A percentile compares a stretch with the other conserved stretches of the same genome.
phyloP scores from a whole-genome alignment of 2,797 vertebrate genomes.

The Ispidina lecontei region DNA sequence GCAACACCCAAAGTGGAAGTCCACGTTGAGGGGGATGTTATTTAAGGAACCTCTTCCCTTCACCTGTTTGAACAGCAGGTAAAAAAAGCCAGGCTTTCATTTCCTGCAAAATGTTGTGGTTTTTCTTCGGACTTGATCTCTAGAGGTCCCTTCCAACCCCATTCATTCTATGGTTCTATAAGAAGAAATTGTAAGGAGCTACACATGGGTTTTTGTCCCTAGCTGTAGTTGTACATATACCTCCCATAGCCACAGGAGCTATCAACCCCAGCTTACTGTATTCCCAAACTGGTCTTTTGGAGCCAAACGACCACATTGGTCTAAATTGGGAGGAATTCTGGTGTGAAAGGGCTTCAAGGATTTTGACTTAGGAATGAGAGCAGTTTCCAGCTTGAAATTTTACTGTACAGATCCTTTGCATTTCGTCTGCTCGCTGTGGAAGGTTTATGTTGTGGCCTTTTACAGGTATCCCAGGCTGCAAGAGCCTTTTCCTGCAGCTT shows the following conservation, averaged over 20 bases:
- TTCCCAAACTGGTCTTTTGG: not conserved
- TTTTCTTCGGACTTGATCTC: not conserved
- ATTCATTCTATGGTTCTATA: too few species aligned
- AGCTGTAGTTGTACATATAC: not conserved
- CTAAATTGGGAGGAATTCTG: not conserved
- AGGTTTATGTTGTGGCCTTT: not conserved
- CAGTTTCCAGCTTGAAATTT: not conserved
- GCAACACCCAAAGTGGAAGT: not conserved
- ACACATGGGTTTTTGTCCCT: not conserved
- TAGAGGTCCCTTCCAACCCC: too few species aligned
- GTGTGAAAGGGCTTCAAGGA: not conserved
- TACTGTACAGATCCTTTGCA: not conserved
- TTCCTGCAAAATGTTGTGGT: not conserved
- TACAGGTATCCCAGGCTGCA: not conserved
- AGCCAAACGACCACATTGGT: not conserved
- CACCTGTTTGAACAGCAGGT: not conserved
- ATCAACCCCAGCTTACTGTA: not conserved
- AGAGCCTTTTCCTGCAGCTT: not conserved
- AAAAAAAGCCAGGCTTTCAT: not conserved
- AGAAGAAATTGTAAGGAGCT: not conserved
- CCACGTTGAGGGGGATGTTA: accelerated
- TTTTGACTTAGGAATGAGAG: not conserved
- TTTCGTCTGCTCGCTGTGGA: accelerated
- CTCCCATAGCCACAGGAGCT: not conserved
- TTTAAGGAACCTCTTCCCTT: not conserved